A percentile compares a stretch with the other conserved stretches of the same genome.
Conservation (phyloP, 2,797 vertebrate species). For the Spinus pinus region DNA sequence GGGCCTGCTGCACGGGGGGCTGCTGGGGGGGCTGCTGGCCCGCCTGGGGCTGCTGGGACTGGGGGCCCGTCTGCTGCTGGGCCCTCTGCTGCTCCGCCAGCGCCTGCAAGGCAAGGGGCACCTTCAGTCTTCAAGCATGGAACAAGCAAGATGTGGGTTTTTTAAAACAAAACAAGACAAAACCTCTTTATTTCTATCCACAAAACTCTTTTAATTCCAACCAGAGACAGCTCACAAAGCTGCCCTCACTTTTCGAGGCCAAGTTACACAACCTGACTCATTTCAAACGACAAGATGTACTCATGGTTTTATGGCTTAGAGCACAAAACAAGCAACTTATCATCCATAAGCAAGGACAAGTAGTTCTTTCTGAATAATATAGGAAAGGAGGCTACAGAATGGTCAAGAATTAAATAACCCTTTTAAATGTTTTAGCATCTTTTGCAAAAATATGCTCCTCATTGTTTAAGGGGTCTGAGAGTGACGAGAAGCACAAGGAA, state of each 20-base stretch:
- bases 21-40: conserved; percentile 67
- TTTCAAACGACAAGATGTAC: neutral
- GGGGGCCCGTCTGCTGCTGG: conserved; percentile 81
- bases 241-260: neutral
- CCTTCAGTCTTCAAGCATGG: neutral
- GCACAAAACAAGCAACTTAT: neutral
- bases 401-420: neutral
- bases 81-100: conserved; percentile 91
- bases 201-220: neutral
- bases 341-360: neutral
- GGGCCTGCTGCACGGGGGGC: conserved; percentile 54
- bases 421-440: neutral
- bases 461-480: neutral
- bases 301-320: neutral
- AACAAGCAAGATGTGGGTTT: neutral
- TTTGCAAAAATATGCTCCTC: neutral
- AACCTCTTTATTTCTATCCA: neutral
- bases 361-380: neutral
- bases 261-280: neutral
- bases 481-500: neutral
- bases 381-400: neutral
- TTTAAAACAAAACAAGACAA: neutral
- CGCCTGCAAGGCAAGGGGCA: conserved; percentile 75
- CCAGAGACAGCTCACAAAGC: neutral
- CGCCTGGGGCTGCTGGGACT: conserved; percentile 65